A percentile compares a stretch with the other conserved stretches of the same genome.
Evolutionary conservation across 2,797 vertebrate genomes (phyloP).

Genomic region (Cichlasoma orientale): DNA sequence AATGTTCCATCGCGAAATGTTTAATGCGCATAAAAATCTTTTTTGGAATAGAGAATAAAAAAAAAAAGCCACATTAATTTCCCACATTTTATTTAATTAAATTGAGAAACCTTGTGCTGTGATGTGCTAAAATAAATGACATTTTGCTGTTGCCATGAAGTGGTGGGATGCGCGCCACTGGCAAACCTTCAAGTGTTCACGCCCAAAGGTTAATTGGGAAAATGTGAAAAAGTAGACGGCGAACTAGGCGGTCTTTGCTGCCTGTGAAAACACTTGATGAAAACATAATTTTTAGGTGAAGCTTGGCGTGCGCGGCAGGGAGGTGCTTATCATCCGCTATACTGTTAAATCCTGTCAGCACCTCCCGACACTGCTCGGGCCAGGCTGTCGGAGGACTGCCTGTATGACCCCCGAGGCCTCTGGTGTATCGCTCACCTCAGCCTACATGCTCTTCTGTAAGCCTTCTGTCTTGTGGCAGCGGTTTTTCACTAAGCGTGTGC

Average conservation of each 20-base stretch:
- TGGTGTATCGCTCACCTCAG: slow-evolving; percentile 20
- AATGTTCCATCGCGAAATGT: neutral
- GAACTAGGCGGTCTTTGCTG: fast-evolving
- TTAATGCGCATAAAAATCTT: neutral
- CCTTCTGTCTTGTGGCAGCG: neutral
- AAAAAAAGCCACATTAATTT: too few species aligned
- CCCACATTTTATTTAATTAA: neutral
- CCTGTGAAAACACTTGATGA: slow-evolving; percentile 1
- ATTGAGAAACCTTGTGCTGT: neutral
- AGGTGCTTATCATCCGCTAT: neutral
- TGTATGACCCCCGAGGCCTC: neutral
- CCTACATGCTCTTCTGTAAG: neutral
- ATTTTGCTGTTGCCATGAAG: fast-evolving
- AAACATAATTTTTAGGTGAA: neutral
- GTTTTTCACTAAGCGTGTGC: slow-evolving; percentile 28
- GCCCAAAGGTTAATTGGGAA: neutral
- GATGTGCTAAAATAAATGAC: neutral
- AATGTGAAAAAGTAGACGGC: fast-evolving
- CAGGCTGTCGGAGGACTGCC: neutral
- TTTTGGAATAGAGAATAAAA: too few species aligned
- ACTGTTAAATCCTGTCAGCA: neutral
- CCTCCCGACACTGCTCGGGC: slow-evolving; percentile 11
- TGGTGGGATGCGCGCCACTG: neutral
- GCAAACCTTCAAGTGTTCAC: neutral
- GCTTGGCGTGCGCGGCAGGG: neutral